Conservation (phyloP, 1,140 invertebrate genomes). For the Varroa destructor region DNA sequence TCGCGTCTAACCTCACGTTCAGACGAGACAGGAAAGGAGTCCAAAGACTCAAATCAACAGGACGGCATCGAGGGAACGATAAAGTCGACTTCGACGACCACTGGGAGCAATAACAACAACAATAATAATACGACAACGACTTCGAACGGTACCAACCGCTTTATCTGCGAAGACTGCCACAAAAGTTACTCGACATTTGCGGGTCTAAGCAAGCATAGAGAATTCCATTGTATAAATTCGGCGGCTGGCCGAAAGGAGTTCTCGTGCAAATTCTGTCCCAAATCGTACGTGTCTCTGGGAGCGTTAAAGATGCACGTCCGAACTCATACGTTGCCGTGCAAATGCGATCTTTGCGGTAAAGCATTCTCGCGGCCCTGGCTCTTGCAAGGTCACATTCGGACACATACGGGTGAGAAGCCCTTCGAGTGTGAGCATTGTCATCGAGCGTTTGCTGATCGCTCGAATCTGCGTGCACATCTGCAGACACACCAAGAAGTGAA, state of each 20-base stretch:
- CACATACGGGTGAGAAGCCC: slow-evolving; percentile 41
- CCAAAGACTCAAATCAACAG: no score
- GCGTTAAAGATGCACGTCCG: slow-evolving; percentile 46
- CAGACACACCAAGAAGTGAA: slow-evolving; percentile 45
- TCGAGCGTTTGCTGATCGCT: slow-evolving; percentile 44
- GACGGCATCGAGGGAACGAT: not conserved
- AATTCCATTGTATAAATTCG: slow-evolving; percentile 63
- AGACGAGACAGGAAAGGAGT: no score
- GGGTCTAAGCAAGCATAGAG: slow-evolving; percentile 86
- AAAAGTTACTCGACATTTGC: slow-evolving; percentile 93
- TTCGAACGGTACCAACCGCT: slow-evolving; percentile 3
- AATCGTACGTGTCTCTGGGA: slow-evolving; percentile 42
- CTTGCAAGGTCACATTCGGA: slow-evolving; percentile 39
- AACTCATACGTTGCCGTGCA: slow-evolving; percentile 45
- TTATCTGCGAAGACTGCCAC: slow-evolving; percentile 52
- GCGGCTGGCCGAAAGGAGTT: slow-evolving; percentile 19
- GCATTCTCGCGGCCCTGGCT: slow-evolving; percentile 45
- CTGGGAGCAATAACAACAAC: not conserved
- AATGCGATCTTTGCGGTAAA: slow-evolving; percentile 44
- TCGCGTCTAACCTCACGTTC: not conserved
- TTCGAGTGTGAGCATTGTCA: slow-evolving; percentile 42
- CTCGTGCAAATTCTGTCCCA: slow-evolving; percentile 43
- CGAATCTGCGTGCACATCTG: slow-evolving; percentile 44
- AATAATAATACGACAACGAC: not conserved
- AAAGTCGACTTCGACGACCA: not conserved